A percentile compares a stretch with the other conserved stretches of the same genome.
Evolutionary conservation across 2,797 vertebrate genomes (phyloP).

Genomic region (Sphaeramia orbicularis): DNA sequence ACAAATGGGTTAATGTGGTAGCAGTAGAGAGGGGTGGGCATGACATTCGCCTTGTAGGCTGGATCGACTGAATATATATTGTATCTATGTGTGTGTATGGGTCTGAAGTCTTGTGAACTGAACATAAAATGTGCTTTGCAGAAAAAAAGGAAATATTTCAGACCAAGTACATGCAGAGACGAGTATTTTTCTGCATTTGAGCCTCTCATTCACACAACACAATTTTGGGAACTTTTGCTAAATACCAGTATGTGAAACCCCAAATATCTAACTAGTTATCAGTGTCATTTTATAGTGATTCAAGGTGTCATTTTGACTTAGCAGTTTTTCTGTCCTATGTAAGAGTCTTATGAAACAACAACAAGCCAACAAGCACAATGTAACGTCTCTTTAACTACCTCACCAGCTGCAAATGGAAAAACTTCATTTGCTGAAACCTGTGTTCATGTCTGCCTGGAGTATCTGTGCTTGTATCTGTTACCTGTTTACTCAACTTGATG

Average conservation of each 20-base stretch:
- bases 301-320: too few species aligned
- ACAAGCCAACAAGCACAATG: too few species aligned
- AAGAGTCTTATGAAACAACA: too few species aligned
- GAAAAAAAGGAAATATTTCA: slow-evolving; percentile 8
- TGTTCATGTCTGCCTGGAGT: not conserved
- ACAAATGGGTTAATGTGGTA: slow-evolving; percentile 52
- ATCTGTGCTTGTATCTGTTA: not conserved
- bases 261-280: too few species aligned
- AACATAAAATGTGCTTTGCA: not conserved
- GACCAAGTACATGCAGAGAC: too few species aligned
- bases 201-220: too few species aligned
- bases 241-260: too few species aligned
- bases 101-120: not conserved
- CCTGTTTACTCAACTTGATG: not conserved
- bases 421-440: not conserved
- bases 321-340: too few species aligned
- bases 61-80: slow-evolving; percentile 8
- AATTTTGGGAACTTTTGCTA: too few species aligned
- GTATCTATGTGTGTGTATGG: not conserved
- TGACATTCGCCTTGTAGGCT: slow-evolving; percentile 26
- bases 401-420: not conserved
- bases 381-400: too few species aligned
- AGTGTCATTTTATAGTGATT: too few species aligned
- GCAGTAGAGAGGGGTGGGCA: slow-evolving; percentile 35
- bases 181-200: too few species aligned